Percentiles rank a stretch among this genome's conserved stretches.
Conservation (phyloP, 2,113 vertebrate species). For the Arvicanthis niloticus region DNA sequence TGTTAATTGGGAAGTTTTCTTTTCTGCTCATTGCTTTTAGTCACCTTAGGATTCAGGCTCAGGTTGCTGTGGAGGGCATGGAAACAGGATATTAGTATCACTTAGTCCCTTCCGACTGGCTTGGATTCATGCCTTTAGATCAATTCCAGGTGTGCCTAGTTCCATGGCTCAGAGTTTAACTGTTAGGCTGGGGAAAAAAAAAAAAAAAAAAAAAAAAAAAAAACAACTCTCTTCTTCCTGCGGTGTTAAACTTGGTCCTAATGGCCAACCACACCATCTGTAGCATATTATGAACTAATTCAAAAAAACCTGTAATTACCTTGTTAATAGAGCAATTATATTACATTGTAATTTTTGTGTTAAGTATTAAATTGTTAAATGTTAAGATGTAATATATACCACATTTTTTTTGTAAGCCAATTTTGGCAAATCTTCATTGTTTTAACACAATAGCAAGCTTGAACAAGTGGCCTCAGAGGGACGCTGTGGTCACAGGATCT, state of each 20-base stretch:
- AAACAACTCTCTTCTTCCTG: not conserved
- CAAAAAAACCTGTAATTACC: slow-evolving; percentile 78
- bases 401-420: slow-evolving; percentile 20
- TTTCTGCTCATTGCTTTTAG: not conserved
- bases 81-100: not conserved
- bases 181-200: not conserved
- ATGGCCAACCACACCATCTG: slow-evolving; percentile 69
- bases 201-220: not conserved
- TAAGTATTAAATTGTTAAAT: slow-evolving; percentile 71
- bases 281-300: slow-evolving; percentile 76
- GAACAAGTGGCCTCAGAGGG: not conserved
- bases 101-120: not conserved
- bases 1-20: slow-evolving; percentile 20
- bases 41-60: not conserved
- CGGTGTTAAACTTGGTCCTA: slow-evolving; percentile 38
- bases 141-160: not conserved
- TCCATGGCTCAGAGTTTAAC: not conserved
- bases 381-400: slow-evolving; percentile 41
- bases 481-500: not conserved
- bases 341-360: slow-evolving; percentile 76
- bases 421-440: slow-evolving; percentile 41
- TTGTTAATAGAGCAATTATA: slow-evolving; percentile 76
- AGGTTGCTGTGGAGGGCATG: fast-evolving
- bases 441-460: not conserved
- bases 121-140: not conserved